A percentile compares a stretch with the other conserved stretches of the same genome.
Evolutionary conservation across 1,140 invertebrate species (phyloP).

Genomic region (Liolophura sinensis): DNA sequence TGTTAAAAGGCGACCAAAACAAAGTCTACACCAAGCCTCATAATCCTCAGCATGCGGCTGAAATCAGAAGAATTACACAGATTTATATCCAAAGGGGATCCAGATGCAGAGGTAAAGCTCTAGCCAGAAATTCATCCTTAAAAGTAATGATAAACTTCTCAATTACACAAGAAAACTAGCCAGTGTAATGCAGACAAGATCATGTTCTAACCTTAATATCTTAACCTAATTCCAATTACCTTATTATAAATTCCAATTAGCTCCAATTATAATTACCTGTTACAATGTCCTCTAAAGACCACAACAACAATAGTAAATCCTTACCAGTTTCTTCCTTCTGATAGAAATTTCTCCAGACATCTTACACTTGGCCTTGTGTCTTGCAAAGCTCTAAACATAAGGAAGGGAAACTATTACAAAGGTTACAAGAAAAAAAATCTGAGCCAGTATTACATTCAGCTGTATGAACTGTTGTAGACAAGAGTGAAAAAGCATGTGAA

Average conservation of each 20-base stretch:
- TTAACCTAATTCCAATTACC: too few relatives aligned
- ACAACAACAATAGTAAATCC: neutral
- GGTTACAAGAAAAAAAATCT: too few relatives aligned
- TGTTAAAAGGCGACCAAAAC: slow-evolving; percentile 50
- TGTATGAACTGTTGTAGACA: too few relatives aligned
- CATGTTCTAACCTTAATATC: too few relatives aligned
- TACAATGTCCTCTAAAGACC: neutral
- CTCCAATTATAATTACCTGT: too few relatives aligned
- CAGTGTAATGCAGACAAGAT: too few relatives aligned
- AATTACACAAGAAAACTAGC: too few relatives aligned
- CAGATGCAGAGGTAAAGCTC: neutral
- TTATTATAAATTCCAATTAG: too few relatives aligned
- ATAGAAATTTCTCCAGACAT: neutral
- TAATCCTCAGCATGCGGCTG: slow-evolving; percentile 52
- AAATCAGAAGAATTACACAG: neutral
- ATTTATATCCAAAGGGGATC: neutral
- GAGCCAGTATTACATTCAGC: too few relatives aligned
- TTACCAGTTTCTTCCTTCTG: neutral
- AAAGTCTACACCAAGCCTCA: slow-evolving; percentile 57
- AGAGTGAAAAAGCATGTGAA: too few relatives aligned
- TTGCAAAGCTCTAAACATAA: neutral
- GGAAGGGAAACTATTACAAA: too few relatives aligned
- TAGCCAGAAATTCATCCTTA: neutral
- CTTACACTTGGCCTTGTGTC: neutral
- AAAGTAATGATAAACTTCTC: too few relatives aligned